Evolutionary conservation across 2,113 vertebrate genomes (phyloP).

Genomic region (Acrocephalus arundinaceus): DNA sequence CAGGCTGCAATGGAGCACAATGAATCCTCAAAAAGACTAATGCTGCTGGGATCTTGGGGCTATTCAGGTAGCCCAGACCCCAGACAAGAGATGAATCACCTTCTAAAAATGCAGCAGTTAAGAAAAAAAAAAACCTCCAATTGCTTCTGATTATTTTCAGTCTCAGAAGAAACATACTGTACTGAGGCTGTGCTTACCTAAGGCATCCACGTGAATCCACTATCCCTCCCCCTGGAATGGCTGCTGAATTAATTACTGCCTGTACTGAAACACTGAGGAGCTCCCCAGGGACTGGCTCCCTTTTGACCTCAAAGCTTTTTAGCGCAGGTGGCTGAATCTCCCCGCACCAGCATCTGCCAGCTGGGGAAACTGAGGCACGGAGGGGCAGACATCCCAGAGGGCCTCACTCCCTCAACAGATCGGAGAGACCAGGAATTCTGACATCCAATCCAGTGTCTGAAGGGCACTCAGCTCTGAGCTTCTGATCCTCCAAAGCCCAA

Average conservation of each 20-base stretch:
- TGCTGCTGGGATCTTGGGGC: slow-evolving; percentile 15
- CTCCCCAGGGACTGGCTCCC: neutral
- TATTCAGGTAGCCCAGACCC: slow-evolving; percentile 6
- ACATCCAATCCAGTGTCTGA: neutral
- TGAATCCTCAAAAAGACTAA: slow-evolving; percentile 22
- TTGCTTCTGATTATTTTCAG: slow-evolving; percentile 34
- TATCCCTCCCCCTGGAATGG: neutral
- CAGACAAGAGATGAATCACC: slow-evolving; percentile 47
- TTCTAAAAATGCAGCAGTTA: slow-evolving; percentile 51
- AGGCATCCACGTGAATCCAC: slow-evolving; percentile 11
- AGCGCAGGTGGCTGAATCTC: neutral
- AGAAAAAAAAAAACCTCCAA: neutral
- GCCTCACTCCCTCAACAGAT: neutral
- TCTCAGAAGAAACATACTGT: slow-evolving; percentile 31
- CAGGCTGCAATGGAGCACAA: neutral
- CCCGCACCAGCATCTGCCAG: neutral
- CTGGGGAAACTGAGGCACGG: neutral
- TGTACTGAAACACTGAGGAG: neutral
- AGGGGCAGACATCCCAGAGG: neutral
- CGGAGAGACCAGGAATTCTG: neutral
- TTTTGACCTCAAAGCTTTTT: neutral
- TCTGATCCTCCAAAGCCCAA: neutral
- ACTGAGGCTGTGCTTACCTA: slow-evolving; percentile 32
- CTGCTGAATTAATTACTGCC: slow-evolving; percentile 19
- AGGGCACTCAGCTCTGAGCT: neutral